Percentiles rank a stretch among this genome's conserved stretches.
phyloP scores from a whole-genome alignment of 2,113 vertebrate species.

The Acanthochromis polyacanthus region DNA sequence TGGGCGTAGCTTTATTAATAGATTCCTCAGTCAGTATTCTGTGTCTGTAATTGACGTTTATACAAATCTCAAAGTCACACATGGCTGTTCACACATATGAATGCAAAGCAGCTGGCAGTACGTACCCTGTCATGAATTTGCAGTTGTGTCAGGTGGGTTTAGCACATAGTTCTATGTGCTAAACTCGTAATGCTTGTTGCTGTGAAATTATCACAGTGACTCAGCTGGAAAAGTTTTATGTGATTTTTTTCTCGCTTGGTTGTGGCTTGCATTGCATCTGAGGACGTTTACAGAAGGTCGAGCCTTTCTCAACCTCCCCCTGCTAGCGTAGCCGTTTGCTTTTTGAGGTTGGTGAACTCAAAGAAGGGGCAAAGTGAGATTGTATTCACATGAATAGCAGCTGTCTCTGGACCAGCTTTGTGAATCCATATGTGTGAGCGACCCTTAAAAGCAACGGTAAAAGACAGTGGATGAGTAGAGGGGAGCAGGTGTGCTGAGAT shows the following conservation, averaged over 20 bases:
- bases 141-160: no score
- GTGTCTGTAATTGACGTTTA: constrained; percentile 50
- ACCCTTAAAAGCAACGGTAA: constrained; percentile 32
- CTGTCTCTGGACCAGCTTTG: not conserved
- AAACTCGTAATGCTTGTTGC: not conserved
- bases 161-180: no score
- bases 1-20: constrained; percentile 62
- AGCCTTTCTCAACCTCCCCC: no score
- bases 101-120: not conserved
- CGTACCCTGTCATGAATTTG: not conserved
- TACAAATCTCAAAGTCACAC: constrained; percentile 40
- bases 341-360: not conserved
- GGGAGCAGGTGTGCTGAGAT: constrained; percentile 33
- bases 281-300: no score
- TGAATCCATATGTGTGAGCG: constrained; percentile 17
- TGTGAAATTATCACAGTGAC: not conserved
- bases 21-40: constrained; percentile 45
- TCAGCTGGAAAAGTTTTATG: no score
- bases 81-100: constrained; percentile 27
- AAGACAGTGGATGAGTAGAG: constrained; percentile 40
- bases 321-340: not conserved
- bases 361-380: not conserved
- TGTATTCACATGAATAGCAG: not conserved
- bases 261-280: no score
- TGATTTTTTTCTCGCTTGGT: no score